Evolutionary conservation across 2,888 invertebrate species (phyloP), one percentile per base, ranked within the genome.

Genomic region (Drosophila prostipennis): DNA sequence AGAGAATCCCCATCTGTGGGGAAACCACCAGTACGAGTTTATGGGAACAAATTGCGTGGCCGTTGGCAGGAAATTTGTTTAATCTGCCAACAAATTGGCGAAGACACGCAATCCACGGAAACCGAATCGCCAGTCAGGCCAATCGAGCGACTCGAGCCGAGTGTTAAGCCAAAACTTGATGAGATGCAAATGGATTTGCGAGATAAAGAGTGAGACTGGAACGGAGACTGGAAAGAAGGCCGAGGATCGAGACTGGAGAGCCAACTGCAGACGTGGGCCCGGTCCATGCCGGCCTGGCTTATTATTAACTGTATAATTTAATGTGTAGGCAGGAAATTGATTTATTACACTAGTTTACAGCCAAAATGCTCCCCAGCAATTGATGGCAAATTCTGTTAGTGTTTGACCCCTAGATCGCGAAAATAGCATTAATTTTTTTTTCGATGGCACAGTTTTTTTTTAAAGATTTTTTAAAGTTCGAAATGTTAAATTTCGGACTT

Each of bases 61-160:
- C 76, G 82, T 84, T 87, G 87, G 76, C 89, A 87, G 87, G 85
- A 83, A 83, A 89, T 83, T 83, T 89, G 87, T 87, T 87, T 82
- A 83, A 89, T 85, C 89, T 83, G 70, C 55, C 83, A 87, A 89
- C 83, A 83, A 83, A 83, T 83, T 83, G 83, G 74, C 77, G 72
- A 79, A 82, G 86, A 85, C 83, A 89, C 88, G 83, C 83, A 89
- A 89, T 72, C 45, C 46, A 3, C 19, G 48, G 45, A 52, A 52
- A 52, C 57, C 45, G 56, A 72, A 68, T 49, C 37, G 29, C 51
- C 45, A 23, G 34, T 34, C 48, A 16, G 48, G n/a, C 45, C 26
- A 45, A 43, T 39, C 63, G 49, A 39, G 36, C 55, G 49, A 29
- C 34, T 51, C 51, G 32, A 37, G 23, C 29, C 13, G 72, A 72